Base-by-base conservation (phyloP, 2,888 invertebrate genomes). In the Leucophenga maculata region DNA sequence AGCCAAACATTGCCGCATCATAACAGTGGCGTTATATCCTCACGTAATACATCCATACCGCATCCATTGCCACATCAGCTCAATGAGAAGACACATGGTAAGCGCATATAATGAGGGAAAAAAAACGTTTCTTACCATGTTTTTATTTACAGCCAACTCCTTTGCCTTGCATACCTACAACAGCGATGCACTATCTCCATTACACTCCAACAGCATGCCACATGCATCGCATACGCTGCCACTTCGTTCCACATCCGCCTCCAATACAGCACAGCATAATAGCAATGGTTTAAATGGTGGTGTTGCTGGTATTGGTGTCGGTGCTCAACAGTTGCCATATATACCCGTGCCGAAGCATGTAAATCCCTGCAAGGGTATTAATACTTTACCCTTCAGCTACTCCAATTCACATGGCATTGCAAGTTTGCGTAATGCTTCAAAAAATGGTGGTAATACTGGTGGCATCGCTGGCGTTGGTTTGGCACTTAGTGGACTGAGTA, bases 51-150 rank as follows among this genome's bases (percentile, higher is more conserved):
- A 69, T 87, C 89, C 74, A 86, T 89, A 77, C 86, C 89, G 77
- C 91, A 88, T 87, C 91, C 87, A 83, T 85, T 85, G 76, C 89
- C 86, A 72, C 88, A 89, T 76, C 86, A 87, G 75, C 81, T 88
- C 69, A 78, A 80, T 75, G 85, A 86, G 32, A 85, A 86, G 72
- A 57, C 73, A 39, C 31, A 64, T 64, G 62, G 62, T 64, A 48
- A 62, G 62, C 6, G 16, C 48, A 20, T 16, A 4, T 50, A 50
- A 50, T 16, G 4, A 48, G 13, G 6, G 16, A 8, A 11, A 11
- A 6, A 50, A 50, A 16, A 18, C 3, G 1, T 8, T n/a, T 11
- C 3, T 50, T 11, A 60, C 31, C 8, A 39, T 39, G 39, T 39
- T n/a, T 32, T 8, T 1, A 26, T 3, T 60, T 39, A 32, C n/a